Percentiles rank a stretch among this genome's conserved stretches.
These are phyloP conservation scores for Hemiscyllium ocellatum DNA, from an alignment of 2,113 vertebrate species.

Conservation along the genomic window DNA sequence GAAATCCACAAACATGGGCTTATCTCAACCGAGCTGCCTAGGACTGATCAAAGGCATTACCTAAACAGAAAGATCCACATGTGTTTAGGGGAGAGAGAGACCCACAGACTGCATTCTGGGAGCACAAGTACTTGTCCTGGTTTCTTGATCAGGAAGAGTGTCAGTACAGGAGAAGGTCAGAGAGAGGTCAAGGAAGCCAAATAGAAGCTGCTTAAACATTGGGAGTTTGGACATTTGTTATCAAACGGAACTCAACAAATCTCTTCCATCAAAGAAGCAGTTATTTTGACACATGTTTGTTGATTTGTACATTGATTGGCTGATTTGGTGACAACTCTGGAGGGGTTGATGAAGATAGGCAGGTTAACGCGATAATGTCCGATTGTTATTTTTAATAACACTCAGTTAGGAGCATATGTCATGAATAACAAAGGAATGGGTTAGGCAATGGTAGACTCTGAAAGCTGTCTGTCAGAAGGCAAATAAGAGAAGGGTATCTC, in stretches of 20 bases:
- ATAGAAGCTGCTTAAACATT: not conserved
- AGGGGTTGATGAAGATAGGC: not conserved
- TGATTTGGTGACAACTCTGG: not conserved
- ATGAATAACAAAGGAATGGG: conserved; percentile 8
- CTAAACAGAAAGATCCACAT: not conserved
- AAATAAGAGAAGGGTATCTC: not conserved
- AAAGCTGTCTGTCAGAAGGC: not conserved
- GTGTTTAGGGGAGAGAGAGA: not conserved
- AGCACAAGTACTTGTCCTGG: not conserved
- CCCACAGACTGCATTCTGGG: not conserved
- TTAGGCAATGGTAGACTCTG: not conserved
- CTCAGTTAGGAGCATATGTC: not conserved
- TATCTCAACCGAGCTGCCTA: not conserved
- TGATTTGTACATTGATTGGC: not conserved
- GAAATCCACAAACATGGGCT: not conserved
- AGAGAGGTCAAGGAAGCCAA: not conserved
- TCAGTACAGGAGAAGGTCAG: not conserved
- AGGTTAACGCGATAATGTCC: not conserved
- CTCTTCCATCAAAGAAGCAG: conserved; percentile 15
- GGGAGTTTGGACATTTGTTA: not conserved
- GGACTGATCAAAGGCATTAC: not conserved
- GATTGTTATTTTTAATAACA: conserved; percentile 10
- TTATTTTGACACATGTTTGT: conserved; percentile 22
- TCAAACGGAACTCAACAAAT: conserved; percentile 21
- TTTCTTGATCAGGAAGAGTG: no score